Percentiles rank a stretch among this genome's conserved stretches.
Evolutionary conservation across 2,888 invertebrate genomes (phyloP).

Genomic region (Hydrotaea cyrtoneurina): DNA sequence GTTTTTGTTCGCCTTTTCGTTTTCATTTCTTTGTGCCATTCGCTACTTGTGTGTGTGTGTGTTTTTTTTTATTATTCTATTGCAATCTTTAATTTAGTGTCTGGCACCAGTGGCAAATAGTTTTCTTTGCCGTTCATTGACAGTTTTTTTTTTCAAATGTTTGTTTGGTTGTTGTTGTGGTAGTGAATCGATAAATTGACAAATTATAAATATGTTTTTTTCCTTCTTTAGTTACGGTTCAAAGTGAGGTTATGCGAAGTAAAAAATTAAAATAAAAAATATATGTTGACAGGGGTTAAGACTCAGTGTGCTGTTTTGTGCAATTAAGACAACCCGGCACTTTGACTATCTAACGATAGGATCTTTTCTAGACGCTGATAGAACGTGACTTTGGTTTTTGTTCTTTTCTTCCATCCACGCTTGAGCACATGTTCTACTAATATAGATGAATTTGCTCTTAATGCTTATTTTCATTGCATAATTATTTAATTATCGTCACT

Average conservation of each 20-base stretch:
- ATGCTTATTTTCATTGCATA: too few relatives aligned
- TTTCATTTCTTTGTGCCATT: constrained; percentile 34
- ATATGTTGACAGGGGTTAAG: too few relatives aligned
- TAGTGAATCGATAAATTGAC: constrained; percentile 77
- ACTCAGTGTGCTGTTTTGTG: too few relatives aligned
- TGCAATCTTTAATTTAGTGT: constrained; percentile 68
- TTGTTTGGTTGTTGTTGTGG: constrained; percentile 47
- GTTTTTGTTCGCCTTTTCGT: constrained; percentile 2
- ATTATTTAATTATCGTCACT: too few relatives aligned
- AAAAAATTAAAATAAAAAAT: too few relatives aligned
- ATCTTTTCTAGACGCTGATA: too few relatives aligned
- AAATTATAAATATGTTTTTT: constrained; percentile 74
- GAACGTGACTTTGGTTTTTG: too few relatives aligned
- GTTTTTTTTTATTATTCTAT: constrained; percentile 1
- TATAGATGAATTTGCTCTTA: too few relatives aligned
- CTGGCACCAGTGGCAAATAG: constrained; percentile 66
- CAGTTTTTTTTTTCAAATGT: constrained; percentile 38
- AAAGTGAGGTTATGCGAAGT: not conserved
- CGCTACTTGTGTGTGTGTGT: constrained; percentile 11
- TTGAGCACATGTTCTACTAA: too few relatives aligned
- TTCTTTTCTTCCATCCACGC: too few relatives aligned
- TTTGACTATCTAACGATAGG: too few relatives aligned
- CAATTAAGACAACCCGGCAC: too few relatives aligned
- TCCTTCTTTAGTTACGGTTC: not conserved
- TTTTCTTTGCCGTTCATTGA: constrained; percentile 59